Base-by-base conservation (phyloP, 2,888 invertebrate species). In the Patella caerulea region DNA sequence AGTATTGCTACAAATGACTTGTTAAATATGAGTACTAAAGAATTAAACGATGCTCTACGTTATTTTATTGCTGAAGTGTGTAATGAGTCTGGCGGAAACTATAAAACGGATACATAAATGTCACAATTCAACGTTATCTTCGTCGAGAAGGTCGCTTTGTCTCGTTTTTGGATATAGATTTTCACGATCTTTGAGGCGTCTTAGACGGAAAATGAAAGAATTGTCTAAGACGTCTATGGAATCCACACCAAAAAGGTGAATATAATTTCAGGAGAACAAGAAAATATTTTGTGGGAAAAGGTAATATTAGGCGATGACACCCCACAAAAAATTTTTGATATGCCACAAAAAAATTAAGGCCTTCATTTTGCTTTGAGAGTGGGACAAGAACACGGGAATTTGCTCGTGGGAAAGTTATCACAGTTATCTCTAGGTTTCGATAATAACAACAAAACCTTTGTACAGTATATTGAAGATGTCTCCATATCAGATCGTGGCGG, bases 311-410 rank as follows among this genome's bases (percentile, higher is more conserved):
- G 52, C 45, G 45, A 72, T 45, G 72, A 72, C 72, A 72, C 52
- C 7, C 72, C 72, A 24, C 72, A 72, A 45, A 72, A 72, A 45
- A 24, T 15, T 53, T 45, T 72, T 1, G 55, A 55, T 55, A 55
- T 3, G 17, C 12, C 17, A 15, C 11, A 14, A 14, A 14, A 55
- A 34, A n/a, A 52, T 5, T 29, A 3, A n/a, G 72, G 72, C 45
- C 72, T 72, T 34, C 9, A 72, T 72, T 72, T 45, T 45, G 72
- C 72, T 24, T 53, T 72, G 72, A 45, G 72, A 53, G 72, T 15
- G 19, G 72, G 72, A 45, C 45, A 72, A 45, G 72, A 72, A 72
- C 45, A 72, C 45, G n/a, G 72, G 53, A 72, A 53, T 45, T 53
- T 72, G 9, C 52, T 14, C 1, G 19, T n/a, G 19, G 45, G 52